These are phyloP conservation scores for Stylophora pistillata DNA, from an alignment of 64 coral and sea anemone species.

Conservation along the genomic window DNA sequence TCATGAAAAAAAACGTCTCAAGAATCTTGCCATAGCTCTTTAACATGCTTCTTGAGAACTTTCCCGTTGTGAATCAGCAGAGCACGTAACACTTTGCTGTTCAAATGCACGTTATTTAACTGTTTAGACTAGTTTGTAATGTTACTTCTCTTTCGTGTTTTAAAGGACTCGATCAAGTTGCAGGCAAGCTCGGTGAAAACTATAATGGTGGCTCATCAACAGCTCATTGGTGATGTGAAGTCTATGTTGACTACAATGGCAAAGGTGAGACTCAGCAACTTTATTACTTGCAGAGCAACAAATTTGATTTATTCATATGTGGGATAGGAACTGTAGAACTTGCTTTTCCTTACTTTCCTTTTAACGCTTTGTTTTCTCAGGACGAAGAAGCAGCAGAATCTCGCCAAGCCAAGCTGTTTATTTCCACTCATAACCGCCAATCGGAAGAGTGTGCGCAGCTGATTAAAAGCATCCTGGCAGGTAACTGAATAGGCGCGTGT, in stretches of 20 bases:
- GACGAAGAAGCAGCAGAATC: slow-evolving; percentile 94
- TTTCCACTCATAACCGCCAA: slow-evolving; percentile 84
- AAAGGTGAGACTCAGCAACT: slow-evolving; percentile 44
- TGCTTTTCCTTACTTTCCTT: no score
- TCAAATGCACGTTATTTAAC: background rate
- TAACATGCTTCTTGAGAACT: no score
- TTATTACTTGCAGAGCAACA: background rate
- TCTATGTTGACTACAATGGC: slow-evolving; percentile 90
- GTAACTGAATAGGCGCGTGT: no score
- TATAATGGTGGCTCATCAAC: slow-evolving; percentile 81
- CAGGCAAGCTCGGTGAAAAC: slow-evolving; percentile 67
- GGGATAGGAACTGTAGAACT: no score
- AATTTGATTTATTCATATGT: no score
- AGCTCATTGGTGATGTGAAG: slow-evolving; percentile 94
- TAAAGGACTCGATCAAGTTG: slow-evolving; percentile 74
- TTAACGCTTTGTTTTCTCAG: background rate
- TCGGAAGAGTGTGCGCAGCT: slow-evolving; percentile 84
- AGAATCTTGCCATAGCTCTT: no score
- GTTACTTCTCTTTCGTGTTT: background rate
- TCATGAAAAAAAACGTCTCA: no score
- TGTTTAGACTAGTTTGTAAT: background rate
- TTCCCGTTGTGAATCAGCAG: no score
- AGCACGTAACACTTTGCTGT: no score
- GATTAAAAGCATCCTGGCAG: slow-evolving; percentile 77
- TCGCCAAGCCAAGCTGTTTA: slow-evolving; percentile 82